A percentile compares a stretch with the other conserved stretches of the same genome.
Conservation (phyloP, 2,888 invertebrate genomes). For the Tetramorium bicarinatum region DNA sequence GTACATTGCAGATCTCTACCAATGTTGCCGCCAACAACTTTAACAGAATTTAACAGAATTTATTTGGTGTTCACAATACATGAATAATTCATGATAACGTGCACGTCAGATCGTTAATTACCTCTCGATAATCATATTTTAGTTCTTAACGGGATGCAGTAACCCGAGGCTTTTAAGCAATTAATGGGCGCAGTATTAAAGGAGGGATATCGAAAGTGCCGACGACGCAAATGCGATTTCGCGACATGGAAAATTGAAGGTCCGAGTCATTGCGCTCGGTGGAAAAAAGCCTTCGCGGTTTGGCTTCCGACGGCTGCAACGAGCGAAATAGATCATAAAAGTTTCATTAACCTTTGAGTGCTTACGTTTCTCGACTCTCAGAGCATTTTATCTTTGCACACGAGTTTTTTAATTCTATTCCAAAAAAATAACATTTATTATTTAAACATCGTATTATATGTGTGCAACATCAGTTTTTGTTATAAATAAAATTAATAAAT, state of each 20-base stretch:
- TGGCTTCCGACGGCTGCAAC: constrained; percentile 17
- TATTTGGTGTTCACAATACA: constrained; percentile 61
- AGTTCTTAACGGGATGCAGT: constrained; percentile 59
- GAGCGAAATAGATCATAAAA: constrained; percentile 37
- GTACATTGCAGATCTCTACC: not conserved
- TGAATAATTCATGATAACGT: constrained; percentile 67
- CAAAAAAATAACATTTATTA: constrained; percentile 1
- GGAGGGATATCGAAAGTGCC: constrained; percentile 46
- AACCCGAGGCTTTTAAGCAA: constrained; percentile 64
- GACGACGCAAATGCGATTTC: constrained; percentile 59
- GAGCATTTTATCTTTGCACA: not conserved
- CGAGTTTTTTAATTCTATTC: not conserved
- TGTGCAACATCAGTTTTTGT: not conserved
- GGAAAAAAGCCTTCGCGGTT: constrained; percentile 30
- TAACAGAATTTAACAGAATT: constrained; percentile 67
- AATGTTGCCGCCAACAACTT: constrained; percentile 62
- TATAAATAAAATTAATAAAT: not conserved
- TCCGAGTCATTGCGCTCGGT: constrained; percentile 10
- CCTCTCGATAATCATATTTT: constrained; percentile 70
- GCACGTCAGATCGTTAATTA: constrained; percentile 64
- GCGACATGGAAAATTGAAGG: constrained; percentile 60
- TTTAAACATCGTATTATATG: not conserved
- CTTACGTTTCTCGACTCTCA: not conserved
- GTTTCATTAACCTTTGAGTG: constrained; percentile 38
- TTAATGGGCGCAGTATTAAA: constrained; percentile 61